phyloP scores from a whole-genome alignment of 92 coral and sea anemone species.

The Ricordea florida region DNA sequence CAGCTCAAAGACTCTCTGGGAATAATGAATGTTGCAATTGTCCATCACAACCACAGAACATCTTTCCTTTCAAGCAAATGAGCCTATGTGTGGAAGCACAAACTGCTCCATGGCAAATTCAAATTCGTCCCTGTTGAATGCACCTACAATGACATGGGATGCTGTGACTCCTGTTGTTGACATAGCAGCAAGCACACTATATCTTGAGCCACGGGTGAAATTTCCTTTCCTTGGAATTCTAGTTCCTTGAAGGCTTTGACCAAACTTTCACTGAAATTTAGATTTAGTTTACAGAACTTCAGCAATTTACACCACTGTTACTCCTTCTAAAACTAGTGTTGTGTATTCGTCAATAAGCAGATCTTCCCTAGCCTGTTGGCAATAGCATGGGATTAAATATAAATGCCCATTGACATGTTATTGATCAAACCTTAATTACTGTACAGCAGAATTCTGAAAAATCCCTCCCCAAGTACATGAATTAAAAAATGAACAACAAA shows the following conservation, averaged over 20 bases:
- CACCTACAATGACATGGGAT: conserved; percentile 23
- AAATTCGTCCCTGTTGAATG: conserved; percentile 35
- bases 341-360: background rate
- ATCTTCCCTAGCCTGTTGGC: no score
- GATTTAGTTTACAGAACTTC: no score
- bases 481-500: no score
- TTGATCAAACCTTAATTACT: no score
- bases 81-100: conserved; percentile 39
- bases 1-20: conserved; percentile 9
- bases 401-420: no score
- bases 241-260: conserved; percentile 17
- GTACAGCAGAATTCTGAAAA: no score
- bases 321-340: no score
- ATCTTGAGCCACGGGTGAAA: conserved; percentile 44
- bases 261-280: conserved; percentile 37
- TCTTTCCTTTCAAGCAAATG: conserved; percentile 27
- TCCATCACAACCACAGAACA: conserved; percentile 46
- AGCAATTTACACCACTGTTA: no score
- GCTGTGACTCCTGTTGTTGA: conserved; percentile 9
- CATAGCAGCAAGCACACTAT: conserved; percentile 55
- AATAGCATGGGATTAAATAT: background rate
- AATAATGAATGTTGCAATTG: conserved; percentile 50
- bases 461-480: no score
- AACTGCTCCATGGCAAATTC: conserved; percentile 37
- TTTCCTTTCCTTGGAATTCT: conserved; percentile 35